Evolutionary conservation across 35 echinoderm and acorn worm genomes (phyloP), one percentile per base, ranked within the genome.

Genomic region (Stichopus chloronotus): DNA sequence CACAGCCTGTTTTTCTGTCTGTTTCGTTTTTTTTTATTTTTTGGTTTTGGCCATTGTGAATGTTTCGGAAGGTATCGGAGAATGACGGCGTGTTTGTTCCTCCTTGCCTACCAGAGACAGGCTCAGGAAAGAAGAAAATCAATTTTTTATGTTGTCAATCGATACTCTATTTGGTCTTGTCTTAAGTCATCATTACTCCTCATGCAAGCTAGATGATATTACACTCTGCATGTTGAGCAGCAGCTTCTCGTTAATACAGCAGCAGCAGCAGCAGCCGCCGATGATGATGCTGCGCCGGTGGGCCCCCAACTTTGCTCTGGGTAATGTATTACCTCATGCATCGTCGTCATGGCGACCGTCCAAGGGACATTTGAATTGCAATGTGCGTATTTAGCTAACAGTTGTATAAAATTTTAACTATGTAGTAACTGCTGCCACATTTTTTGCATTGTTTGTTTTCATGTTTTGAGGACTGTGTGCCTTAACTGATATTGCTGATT

Each of bases 271-370:
- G 14, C 53, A 52, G 43, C 53, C 24, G 13, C 52, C 24, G 16
- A 11, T 53, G 13, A 9, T 53, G 9, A 9, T 17, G 80, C 53
- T 83, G 80, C 55, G 52, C 80, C 16, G 14, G 80, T 83, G 80
- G 80, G 80, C 80, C 80, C 80, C 80, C 80, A 83, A 83, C 80
- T 83, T 55, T 55, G 52, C 80, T 83, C 56, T 53, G 80, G 80
- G 80, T 83, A 83, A 83, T 83, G 56, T 83, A 83, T 83, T 83
- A n/a, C 5, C 80, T 83, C 80, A 83, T 83, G 80, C 80, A 54
- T 83, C 55, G 80, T 83, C 56, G 53, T 53, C 56, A 83, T 83
- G 80, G 80, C 5, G 30, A 83, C 80, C 52, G 19, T 83, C 80
- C 80, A 53, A 83, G 80, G 80, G 80, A 83, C 52, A 83, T 83